These are phyloP conservation scores for Caenorhabditis virilis DNA, from an alignment of 2,888 invertebrate species.

Conservation along the genomic window DNA sequence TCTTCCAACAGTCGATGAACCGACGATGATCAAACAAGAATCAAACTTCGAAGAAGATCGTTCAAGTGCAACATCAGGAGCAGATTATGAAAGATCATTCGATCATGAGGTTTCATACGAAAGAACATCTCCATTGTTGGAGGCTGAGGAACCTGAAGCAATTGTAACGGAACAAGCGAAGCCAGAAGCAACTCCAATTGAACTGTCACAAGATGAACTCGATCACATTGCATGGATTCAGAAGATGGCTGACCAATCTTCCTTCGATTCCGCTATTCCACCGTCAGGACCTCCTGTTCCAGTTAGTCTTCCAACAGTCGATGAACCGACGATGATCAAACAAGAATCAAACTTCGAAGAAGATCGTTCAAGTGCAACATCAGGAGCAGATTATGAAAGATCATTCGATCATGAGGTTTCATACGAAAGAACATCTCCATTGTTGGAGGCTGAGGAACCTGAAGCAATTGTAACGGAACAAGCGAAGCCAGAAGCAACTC, in stretches of 20 bases:
- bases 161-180: too few relatives aligned
- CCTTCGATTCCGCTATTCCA: background rate
- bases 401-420: slow-evolving; percentile 14
- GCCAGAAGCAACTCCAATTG: slow-evolving; percentile 6
- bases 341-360: background rate
- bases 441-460: slow-evolving; percentile 7
- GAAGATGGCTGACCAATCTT: slow-evolving; percentile 41
- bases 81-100: slow-evolving; percentile 27
- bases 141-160: slow-evolving; percentile 8
- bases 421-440: slow-evolving; percentile 20
- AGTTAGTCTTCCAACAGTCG: slow-evolving; percentile 2
- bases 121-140: slow-evolving; percentile 11
- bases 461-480: too few relatives aligned
- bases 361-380: slow-evolving; percentile 13
- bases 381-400: slow-evolving; percentile 13
- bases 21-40: background rate
- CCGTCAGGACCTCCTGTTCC: slow-evolving; percentile 7
- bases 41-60: slow-evolving; percentile 6
- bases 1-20: slow-evolving; percentile 6
- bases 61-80: slow-evolving; percentile 36
- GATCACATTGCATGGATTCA: slow-evolving; percentile 46
- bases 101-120: slow-evolving; percentile 6
- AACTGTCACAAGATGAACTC: slow-evolving; percentile 51
- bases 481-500: slow-evolving; percentile 4
- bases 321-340: background rate